phyloP scores from a whole-genome alignment of 2,888 invertebrate genomes.

The Cerceris ruficornis region DNA sequence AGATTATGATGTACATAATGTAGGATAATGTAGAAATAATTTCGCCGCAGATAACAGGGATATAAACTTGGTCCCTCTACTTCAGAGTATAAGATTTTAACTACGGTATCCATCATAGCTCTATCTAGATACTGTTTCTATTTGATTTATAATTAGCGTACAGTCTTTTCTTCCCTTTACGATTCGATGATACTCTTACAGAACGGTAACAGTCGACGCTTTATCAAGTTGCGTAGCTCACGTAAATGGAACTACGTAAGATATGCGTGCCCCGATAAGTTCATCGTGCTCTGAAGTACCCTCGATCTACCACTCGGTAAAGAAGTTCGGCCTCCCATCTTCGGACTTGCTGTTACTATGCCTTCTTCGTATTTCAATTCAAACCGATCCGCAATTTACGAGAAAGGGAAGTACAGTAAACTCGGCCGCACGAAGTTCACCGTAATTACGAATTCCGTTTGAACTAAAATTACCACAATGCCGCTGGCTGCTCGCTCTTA shows the following conservation, averaged over 20 bases:
- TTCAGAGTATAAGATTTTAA: no score
- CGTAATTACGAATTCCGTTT: slow-evolving; percentile 54
- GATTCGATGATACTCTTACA: no score
- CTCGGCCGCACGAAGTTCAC: slow-evolving; percentile 35
- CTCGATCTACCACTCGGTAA: neutral
- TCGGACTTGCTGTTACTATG: slow-evolving; percentile 23
- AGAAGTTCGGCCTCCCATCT: slow-evolving; percentile 6
- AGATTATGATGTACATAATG: no score
- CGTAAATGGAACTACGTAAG: neutral
- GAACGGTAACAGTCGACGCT: neutral
- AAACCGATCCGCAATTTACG: slow-evolving; percentile 49
- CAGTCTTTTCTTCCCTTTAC: no score
- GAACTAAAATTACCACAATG: slow-evolving; percentile 14
- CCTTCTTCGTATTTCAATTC: slow-evolving; percentile 19
- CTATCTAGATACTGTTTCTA: no score
- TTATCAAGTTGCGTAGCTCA: neutral
- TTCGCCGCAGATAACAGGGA: no score
- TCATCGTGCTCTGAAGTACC: slow-evolving; percentile 4
- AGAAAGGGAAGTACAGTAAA: slow-evolving; percentile 30
- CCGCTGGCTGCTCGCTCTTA: slow-evolving; percentile 9
- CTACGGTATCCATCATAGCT: no score
- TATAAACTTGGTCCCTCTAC: no score
- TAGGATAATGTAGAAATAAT: no score
- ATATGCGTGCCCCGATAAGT: neutral
- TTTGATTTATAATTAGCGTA: no score